Base-by-base conservation (phyloP, 2,113 vertebrate genomes). In the Pelodiscus sinensis region DNA sequence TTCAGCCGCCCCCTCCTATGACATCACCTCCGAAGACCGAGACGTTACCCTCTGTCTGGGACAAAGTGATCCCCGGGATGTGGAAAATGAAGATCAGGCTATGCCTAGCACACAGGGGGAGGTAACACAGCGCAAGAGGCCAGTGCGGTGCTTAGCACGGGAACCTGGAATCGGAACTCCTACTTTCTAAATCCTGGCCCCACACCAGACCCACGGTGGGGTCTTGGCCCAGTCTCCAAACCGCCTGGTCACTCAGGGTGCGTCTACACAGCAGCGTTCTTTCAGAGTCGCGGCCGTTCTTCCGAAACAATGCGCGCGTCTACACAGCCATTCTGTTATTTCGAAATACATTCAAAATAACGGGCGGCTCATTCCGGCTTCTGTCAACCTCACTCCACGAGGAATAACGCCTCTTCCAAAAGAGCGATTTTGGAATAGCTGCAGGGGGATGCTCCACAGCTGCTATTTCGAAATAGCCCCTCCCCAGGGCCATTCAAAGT, bases 51-150 rank as follows among this genome's bases (percentile, higher is more conserved):
- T 3, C 80, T 44, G 85, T n/a, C 56, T 75, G 52, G 44, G 65
- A 77, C 60, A 87, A 78, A 85, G 81, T 56, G 24, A 25, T 57
- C 73, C 51, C 29, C 0, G 77, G 75, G 38, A 22, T 8, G 81
- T 81, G 94, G 82, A 92, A 92, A 93, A 85, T 25, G 71, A 91
- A 71, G 52, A 94, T 84, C 62, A n/a, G 29, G 90, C 77, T 62
- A 90, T 94, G 90, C 68, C 79, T 54, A 93, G 79, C 82, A 84
- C 90, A 58, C 1, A 0, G 82, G 52, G 88, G 86, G 85, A 96
- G 65, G 38, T 79, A 73, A 5, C 14, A 78, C 92, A n/a, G 79
- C 86, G 86, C 55, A 57, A 94, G 83, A 88, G 81, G 85, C 12
- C 79, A 82, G 75, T 1, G 81, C 71, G 82, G 86, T 83, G 55